Conservation (phyloP, 2,888 invertebrate genomes). For the Napeogenes inachia region DNA sequence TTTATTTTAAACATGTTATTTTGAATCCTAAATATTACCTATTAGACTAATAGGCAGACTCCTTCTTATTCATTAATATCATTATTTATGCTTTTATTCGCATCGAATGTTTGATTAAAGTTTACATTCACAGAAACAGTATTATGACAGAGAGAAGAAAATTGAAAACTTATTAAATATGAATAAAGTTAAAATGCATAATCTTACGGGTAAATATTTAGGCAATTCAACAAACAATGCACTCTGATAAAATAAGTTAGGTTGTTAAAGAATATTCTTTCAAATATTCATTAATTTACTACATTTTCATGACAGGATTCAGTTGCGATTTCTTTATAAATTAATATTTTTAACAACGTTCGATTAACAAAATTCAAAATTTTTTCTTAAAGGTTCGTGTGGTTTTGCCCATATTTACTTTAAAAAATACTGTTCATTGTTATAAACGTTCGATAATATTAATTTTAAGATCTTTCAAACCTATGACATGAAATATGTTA, state of each 20-base stretch:
- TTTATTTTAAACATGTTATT: too few relatives aligned
- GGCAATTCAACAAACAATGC: slow-evolving; percentile 68
- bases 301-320: slow-evolving; percentile 1
- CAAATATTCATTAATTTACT: slow-evolving; percentile 57
- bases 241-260: slow-evolving; percentile 74
- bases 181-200: slow-evolving; percentile 50
- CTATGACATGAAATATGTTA: too few relatives aligned
- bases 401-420: too few relatives aligned
- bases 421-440: too few relatives aligned
- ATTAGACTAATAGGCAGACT: too few relatives aligned
- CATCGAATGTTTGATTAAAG: too few relatives aligned
- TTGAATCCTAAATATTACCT: too few relatives aligned
- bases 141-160: slow-evolving; percentile 37
- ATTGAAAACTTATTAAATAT: slow-evolving; percentile 51
- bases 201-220: slow-evolving; percentile 55
- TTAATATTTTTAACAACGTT: not conserved
- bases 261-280: slow-evolving; percentile 60
- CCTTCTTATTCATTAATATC: too few relatives aligned
- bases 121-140: slow-evolving; percentile 35
- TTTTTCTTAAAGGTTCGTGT: not conserved
- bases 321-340: not conserved
- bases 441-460: too few relatives aligned
- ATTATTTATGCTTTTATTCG: too few relatives aligned
- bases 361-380: not conserved
- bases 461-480: too few relatives aligned